These are phyloP conservation scores for Girardia tigrina DNA, from an alignment of 2,888 invertebrate genomes.

Conservation along the genomic window DNA sequence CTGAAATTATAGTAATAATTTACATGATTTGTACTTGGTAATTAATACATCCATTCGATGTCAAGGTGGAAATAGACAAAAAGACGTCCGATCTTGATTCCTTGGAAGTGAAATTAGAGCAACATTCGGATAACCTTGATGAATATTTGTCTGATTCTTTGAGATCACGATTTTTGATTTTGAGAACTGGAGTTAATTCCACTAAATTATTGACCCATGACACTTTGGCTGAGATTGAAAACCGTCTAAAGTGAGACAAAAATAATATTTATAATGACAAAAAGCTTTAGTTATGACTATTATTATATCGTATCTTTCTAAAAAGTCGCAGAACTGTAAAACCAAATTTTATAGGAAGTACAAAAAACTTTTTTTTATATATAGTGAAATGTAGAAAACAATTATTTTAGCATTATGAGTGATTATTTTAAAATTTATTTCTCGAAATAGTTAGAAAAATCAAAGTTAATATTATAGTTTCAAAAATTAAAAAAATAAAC, in stretches of 20 bases:
- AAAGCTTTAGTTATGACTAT: too few relatives aligned
- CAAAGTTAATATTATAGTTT: too few relatives aligned
- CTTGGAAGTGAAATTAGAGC: conserved; percentile 2
- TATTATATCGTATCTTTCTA: too few relatives aligned
- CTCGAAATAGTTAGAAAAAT: too few relatives aligned
- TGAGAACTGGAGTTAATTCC: background rate
- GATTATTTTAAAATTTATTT: too few relatives aligned
- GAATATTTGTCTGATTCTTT: background rate
- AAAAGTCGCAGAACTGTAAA: too few relatives aligned
- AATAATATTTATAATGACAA: too few relatives aligned
- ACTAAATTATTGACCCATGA: conserved; percentile 16
- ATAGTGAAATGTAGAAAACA: too few relatives aligned
- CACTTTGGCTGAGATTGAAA: background rate
- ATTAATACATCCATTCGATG: background rate
- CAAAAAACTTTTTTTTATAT: too few relatives aligned
- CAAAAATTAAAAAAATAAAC: too few relatives aligned
- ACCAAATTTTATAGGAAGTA: too few relatives aligned
- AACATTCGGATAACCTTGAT: background rate
- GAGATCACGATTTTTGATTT: background rate
- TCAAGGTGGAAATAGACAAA: background rate
- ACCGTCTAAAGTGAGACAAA: background rate
- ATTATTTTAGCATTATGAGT: too few relatives aligned
- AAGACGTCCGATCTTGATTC: background rate
- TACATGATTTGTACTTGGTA: background rate
- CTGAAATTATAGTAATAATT: background rate